A percentile compares a stretch with the other conserved stretches of the same genome.
phyloP scores from a whole-genome alignment of 1,140 invertebrate species.

The Bombus cullumanus region DNA sequence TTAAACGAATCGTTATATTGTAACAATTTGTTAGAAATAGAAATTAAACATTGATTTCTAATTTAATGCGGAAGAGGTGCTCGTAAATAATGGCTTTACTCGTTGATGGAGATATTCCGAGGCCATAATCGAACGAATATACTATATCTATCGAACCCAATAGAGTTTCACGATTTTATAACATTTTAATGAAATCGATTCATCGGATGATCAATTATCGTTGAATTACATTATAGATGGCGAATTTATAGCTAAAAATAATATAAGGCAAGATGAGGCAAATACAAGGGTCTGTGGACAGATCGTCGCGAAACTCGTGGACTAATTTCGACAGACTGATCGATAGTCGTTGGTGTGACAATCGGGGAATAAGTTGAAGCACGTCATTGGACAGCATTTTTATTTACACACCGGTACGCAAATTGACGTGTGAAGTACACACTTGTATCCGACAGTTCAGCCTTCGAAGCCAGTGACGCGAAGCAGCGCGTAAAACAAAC shows the following conservation, averaged over 20 bases:
- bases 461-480: slow-evolving; percentile 33
- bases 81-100: background rate
- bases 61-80: background rate
- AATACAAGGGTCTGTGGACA: background rate
- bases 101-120: background rate
- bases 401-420: slow-evolving; percentile 69
- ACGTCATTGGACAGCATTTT: slow-evolving; percentile 62
- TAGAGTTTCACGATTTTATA: background rate
- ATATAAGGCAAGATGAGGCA: too few relatives aligned
- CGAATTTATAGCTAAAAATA: background rate
- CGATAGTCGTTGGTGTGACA: slow-evolving; percentile 33
- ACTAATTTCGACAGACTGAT: slow-evolving; percentile 29
- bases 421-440: slow-evolving; percentile 80
- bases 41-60: background rate
- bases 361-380: slow-evolving; percentile 43
- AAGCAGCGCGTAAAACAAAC: slow-evolving; percentile 25
- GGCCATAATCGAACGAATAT: too few relatives aligned
- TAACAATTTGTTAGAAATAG: too few relatives aligned
- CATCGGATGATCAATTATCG: background rate
- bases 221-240: background rate
- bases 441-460: slow-evolving; percentile 70
- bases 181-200: slow-evolving; percentile 5
- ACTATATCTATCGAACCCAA: background rate
- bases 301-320: background rate
- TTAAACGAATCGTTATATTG: background rate